Conservation (phyloP, 2,888 invertebrate genomes). For the Tupiocoris notatus region DNA sequence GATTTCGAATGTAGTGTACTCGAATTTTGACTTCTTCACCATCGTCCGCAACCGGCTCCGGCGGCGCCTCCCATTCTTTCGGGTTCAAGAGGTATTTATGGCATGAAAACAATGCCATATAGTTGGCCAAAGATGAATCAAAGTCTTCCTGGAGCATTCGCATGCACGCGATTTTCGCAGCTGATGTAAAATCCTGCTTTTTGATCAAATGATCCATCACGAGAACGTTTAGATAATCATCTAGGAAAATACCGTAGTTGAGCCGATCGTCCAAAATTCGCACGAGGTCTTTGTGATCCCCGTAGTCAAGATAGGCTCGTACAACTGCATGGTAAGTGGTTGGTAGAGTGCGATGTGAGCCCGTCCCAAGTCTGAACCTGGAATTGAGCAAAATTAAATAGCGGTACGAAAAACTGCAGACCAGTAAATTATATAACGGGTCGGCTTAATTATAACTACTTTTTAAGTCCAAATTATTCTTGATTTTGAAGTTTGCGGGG, state of each 20-base stretch:
- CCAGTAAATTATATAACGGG: no score
- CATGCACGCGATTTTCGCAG: constrained; percentile 73
- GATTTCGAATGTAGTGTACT: constrained; percentile 75
- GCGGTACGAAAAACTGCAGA: no score
- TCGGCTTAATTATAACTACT: no score
- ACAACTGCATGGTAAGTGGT: constrained; percentile 83
- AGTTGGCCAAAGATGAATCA: constrained; percentile 66
- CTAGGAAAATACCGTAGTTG: constrained; percentile 89
- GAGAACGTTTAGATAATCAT: constrained; percentile 73
- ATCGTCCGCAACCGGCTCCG: constrained; percentile 55
- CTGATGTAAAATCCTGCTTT: constrained; percentile 65
- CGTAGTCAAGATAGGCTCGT: constrained; percentile 60
- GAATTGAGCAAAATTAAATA: no score
- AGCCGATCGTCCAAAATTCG: constrained; percentile 74
- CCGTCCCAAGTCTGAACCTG: constrained; percentile 65
- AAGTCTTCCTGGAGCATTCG: constrained; percentile 89
- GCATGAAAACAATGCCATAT: constrained; percentile 72
- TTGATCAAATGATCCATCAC: constrained; percentile 76
- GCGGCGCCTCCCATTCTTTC: constrained; percentile 55
- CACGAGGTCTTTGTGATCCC: constrained; percentile 65
- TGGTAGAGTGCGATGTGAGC: constrained; percentile 68
- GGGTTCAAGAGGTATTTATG: constrained; percentile 66
- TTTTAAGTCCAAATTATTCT: no score
- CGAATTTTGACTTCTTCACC: constrained; percentile 70
- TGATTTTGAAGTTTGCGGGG: no score